Percentiles rank a stretch among this genome's conserved stretches.
phyloP scores from a whole-genome alignment of 2,113 vertebrate genomes.

The Barbus barbus region DNA sequence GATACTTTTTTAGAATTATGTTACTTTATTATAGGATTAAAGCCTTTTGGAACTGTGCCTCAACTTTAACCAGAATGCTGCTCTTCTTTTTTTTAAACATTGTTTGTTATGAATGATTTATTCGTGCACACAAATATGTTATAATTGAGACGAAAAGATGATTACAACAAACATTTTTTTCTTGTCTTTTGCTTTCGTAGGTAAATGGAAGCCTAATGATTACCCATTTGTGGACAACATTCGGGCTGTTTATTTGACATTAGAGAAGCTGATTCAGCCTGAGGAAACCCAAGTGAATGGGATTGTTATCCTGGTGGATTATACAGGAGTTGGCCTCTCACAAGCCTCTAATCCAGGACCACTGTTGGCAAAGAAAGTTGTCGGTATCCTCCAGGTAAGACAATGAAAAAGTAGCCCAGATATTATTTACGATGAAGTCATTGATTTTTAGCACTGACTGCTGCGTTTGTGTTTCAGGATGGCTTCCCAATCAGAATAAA shows the following conservation, averaged over 20 bases:
- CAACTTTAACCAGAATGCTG: no score
- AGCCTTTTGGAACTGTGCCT: not conserved
- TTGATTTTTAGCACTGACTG: not conserved
- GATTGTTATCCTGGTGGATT: constrained; percentile 95
- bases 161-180: not conserved
- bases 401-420: not conserved
- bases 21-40: no score
- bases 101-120: no score
- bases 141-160: no score
- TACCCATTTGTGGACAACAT: constrained; percentile 97
- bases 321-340: constrained; percentile 94
- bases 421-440: not conserved
- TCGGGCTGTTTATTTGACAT: constrained; percentile 92
- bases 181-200: constrained; percentile 69
- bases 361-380: constrained; percentile 97
- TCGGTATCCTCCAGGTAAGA: constrained; percentile 96
- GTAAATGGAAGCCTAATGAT: constrained; percentile 92
- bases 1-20: no score
- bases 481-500: constrained; percentile 99
- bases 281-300: constrained; percentile 99
- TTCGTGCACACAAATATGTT: no score
- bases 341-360: constrained; percentile 97
- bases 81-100: no score
- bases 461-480: constrained; percentile 75
- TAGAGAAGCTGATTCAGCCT: constrained; percentile 96